phyloP scores from a whole-genome alignment of 2,888 invertebrate genomes.

The Neocrepidodera transversa region DNA sequence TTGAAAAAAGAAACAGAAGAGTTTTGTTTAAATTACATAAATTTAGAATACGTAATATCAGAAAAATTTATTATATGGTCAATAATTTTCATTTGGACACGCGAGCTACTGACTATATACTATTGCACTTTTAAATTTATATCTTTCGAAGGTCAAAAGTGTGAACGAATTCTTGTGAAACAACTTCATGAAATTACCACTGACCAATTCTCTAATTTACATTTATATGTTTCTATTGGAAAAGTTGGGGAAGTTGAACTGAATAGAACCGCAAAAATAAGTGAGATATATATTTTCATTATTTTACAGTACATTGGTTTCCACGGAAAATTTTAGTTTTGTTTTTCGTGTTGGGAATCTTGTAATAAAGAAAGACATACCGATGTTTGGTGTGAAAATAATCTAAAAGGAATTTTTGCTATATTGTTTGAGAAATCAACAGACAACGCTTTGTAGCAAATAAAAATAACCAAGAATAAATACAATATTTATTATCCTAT shows the following conservation, averaged over 20 bases:
- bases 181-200: slow-evolving; percentile 33
- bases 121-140: neutral
- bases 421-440: too few species aligned
- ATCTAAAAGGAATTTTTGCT: too few species aligned
- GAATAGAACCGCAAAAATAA: slow-evolving; percentile 43
- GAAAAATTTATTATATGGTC: too few species aligned
- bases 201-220: slow-evolving; percentile 47
- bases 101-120: too few species aligned
- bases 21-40: neutral
- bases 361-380: neutral
- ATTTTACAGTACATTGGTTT: slow-evolving; percentile 38
- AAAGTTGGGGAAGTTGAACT: slow-evolving; percentile 41
- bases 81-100: too few species aligned
- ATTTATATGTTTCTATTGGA: slow-evolving; percentile 44
- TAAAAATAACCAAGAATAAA: too few species aligned
- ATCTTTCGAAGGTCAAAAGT: neutral
- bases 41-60: too few species aligned
- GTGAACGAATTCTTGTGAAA: neutral
- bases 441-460: too few species aligned
- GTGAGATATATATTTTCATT: slow-evolving; percentile 45
- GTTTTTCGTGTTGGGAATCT: slow-evolving; percentile 1
- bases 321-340: slow-evolving; percentile 27
- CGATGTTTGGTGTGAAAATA: neutral
- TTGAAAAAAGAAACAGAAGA: neutral
- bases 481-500: too few species aligned